Percentiles rank a stretch among this genome's conserved stretches.
phyloP scores from a whole-genome alignment of 2,888 invertebrate species.

The Harpalus rufipes region DNA sequence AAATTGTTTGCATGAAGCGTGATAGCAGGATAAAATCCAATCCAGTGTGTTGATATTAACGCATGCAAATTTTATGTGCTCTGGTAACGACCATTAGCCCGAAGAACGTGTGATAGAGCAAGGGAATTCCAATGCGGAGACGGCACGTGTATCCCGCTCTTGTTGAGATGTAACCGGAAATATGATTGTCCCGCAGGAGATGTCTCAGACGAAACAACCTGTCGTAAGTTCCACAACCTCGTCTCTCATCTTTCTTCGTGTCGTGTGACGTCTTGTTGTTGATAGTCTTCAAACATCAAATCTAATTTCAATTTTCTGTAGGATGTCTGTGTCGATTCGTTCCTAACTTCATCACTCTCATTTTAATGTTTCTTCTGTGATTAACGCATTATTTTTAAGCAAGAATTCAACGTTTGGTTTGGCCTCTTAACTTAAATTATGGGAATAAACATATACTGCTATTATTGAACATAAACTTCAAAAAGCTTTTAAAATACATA shows the following conservation, averaged over 20 bases:
- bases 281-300: conserved; percentile 58
- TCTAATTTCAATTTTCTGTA: conserved; percentile 41
- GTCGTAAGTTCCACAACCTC: conserved; percentile 82
- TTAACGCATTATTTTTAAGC: conserved; percentile 40
- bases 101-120: conserved; percentile 70
- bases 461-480: neutral
- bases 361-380: conserved; percentile 58
- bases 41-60: conserved; percentile 60
- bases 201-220: conserved; percentile 82
- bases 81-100: conserved; percentile 63
- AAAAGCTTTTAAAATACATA: conserved; percentile 3
- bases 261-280: conserved; percentile 57
- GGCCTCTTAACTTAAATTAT: neutral
- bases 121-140: conserved; percentile 84
- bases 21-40: conserved; percentile 15
- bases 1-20: conserved; percentile 60
- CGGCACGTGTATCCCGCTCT: conserved; percentile 85
- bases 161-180: conserved; percentile 85
- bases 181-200: conserved; percentile 83
- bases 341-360: conserved; percentile 35
- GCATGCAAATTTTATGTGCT: conserved; percentile 68
- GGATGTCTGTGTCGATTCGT: conserved; percentile 39
- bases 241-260: conserved; percentile 55
- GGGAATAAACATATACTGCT: too few relatives aligned
- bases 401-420: neutral